Conservation (phyloP, 2,888 invertebrate genomes). For the Acronicta aceris region DNA sequence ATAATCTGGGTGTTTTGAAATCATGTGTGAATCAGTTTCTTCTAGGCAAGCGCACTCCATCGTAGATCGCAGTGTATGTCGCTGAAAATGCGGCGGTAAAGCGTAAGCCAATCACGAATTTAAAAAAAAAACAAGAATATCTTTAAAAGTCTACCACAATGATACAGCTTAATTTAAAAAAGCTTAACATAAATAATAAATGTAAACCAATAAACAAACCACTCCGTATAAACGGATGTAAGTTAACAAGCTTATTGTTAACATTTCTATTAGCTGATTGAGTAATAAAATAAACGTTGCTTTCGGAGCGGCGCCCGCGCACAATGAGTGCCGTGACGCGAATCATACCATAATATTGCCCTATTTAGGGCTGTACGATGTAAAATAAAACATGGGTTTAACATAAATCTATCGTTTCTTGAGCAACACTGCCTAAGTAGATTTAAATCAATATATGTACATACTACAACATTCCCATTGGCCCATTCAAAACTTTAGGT, state of each 20-base stretch:
- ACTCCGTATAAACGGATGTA: slow-evolving; percentile 36
- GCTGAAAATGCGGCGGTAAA: too few relatives aligned
- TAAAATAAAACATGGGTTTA: not conserved
- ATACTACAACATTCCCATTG: too few relatives aligned
- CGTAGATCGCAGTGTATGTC: too few relatives aligned
- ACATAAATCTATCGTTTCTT: not conserved
- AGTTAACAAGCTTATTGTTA: slow-evolving; percentile 53
- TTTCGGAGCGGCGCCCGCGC: slow-evolving; percentile 49
- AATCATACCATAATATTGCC: slow-evolving; percentile 65
- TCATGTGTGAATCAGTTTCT: too few relatives aligned
- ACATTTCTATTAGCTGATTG: slow-evolving; percentile 57
- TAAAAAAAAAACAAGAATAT: not conserved
- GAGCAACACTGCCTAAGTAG: too few relatives aligned
- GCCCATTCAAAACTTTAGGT: too few relatives aligned
- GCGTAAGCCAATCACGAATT: too few relatives aligned
- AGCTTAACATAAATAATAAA: slow-evolving; percentile 20
- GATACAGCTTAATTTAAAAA: too few relatives aligned
- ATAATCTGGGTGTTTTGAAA: too few relatives aligned
- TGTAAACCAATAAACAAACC: slow-evolving; percentile 25
- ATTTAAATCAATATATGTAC: too few relatives aligned
- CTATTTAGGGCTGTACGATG: slow-evolving; percentile 49
- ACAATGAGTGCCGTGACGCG: slow-evolving; percentile 70
- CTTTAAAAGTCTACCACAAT: too few relatives aligned
- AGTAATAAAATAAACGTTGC: slow-evolving; percentile 57
- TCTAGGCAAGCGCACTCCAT: too few relatives aligned